A percentile compares a stretch with the other conserved stretches of the same genome.
These are phyloP conservation scores for Heliconius charithonia DNA, from an alignment of 2,888 invertebrate genomes.

Conservation along the genomic window DNA sequence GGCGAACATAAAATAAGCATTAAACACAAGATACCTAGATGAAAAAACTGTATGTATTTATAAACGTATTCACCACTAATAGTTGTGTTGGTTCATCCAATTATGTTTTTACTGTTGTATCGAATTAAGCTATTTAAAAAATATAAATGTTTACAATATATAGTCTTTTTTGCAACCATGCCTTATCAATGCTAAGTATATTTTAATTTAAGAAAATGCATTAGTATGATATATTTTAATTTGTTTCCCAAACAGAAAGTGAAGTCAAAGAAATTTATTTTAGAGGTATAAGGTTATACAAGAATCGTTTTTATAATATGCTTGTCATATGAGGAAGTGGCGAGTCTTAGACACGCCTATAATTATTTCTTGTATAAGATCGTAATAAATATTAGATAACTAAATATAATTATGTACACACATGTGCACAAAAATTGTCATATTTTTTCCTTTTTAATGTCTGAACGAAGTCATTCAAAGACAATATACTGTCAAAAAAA, in stretches of 20 bases:
- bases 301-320: not conserved
- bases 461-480: not conserved
- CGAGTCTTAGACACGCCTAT: not conserved
- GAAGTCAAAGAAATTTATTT: too few relatives aligned
- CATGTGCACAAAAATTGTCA: not conserved
- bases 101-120: not conserved
- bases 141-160: not conserved
- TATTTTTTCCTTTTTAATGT: not conserved
- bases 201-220: not conserved
- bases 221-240: not conserved
- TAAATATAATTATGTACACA: not conserved
- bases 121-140: not conserved
- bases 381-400: not conserved
- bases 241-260: not conserved
- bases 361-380: not conserved
- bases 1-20: not conserved
- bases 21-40: too few relatives aligned
- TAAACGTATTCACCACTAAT: not conserved
- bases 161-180: not conserved
- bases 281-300: not conserved
- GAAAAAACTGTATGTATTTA: not conserved
- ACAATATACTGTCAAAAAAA: constrained; percentile 2
- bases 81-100: too few relatives aligned
- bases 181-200: not conserved
- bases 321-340: not conserved